Evolutionary conservation across 1,140 invertebrate species (phyloP), one percentile per base, ranked within the genome.

Genomic region (Drosophila baimaii): DNA sequence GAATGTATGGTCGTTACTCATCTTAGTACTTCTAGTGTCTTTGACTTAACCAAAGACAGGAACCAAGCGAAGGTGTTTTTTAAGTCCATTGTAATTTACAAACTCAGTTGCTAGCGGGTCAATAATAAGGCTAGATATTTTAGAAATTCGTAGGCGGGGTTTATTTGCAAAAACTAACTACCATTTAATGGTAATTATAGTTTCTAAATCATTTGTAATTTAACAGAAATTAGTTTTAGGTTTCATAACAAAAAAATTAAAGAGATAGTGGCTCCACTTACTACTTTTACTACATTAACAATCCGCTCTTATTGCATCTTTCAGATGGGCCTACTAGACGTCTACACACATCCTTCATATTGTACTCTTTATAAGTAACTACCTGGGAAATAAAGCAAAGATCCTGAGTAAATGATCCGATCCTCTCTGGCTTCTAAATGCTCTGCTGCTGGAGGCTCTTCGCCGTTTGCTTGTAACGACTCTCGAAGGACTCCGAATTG

Each of bases 321-420:
- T 29, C 62, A 91, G 90, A 35, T 91, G 90, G 90, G 90, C 90
- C 47, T 90, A 91, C 58, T 91, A 86, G 37, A 25, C 27, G 35
- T 46, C 54, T 91, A 85, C 31, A 19, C 12, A 23, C 39, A 43
- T 39, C 9, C 13, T 13, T 35, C 35, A n/a, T 21, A 23, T 51
- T 73, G 54, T 54, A 64, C 46, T 76, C 31, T 35, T 19, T 39
- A 19, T 39, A 52, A 19, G 65, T 25, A 31, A 57, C 23, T 21
- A 31, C 39, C 21, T 39, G 51, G 37, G 33, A 85, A 54, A 80
- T 88, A 86, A 81, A 90, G 46, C 43, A 59, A 57, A 55, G 49
- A 57, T 61, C 70, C 64, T 56, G 72, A 78, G 69, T 83, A 54
- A 29, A 51, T 39, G n/a, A n/a, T 23, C 17, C n/a, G 5, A 37